phyloP scores from a whole-genome alignment of 2,888 invertebrate species.

The Hylaea fasciaria region DNA sequence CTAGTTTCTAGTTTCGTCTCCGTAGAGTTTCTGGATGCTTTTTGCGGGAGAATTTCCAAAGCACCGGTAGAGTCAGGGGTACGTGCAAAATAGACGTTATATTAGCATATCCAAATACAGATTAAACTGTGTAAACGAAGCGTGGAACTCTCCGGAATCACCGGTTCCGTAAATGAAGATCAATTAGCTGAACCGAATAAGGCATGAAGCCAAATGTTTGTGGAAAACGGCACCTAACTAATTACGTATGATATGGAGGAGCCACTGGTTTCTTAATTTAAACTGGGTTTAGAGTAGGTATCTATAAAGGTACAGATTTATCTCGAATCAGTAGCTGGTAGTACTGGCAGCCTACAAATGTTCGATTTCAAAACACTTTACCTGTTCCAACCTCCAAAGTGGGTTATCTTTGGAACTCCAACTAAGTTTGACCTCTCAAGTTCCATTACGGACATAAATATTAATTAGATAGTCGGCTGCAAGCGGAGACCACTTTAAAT shows the following conservation, averaged over 20 bases:
- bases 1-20: too few relatives aligned
- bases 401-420: slow-evolving; percentile 24
- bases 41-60: too few relatives aligned
- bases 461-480: slow-evolving; percentile 16
- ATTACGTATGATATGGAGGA: too few relatives aligned
- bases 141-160: slow-evolving; percentile 41
- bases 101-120: neutral
- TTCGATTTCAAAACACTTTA: slow-evolving; percentile 38
- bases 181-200: slow-evolving; percentile 70
- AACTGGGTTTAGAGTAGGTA: neutral
- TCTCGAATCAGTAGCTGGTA: neutral
- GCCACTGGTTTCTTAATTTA: too few relatives aligned
- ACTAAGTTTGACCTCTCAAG: slow-evolving; percentile 32
- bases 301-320: neutral
- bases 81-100: neutral
- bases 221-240: too few relatives aligned
- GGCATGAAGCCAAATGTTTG: slow-evolving; percentile 56
- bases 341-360: slow-evolving; percentile 33
- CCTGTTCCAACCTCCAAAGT: slow-evolving; percentile 35
- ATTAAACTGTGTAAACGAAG: slow-evolving; percentile 7
- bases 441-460: slow-evolving; percentile 27
- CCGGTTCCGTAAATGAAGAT: slow-evolving; percentile 63
- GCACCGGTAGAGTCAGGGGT: too few relatives aligned
- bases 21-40: too few relatives aligned
- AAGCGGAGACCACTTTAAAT: slow-evolving; percentile 11